Evolutionary conservation across 2,797 vertebrate species (phyloP), one percentile per base, ranked within the genome.

Genomic region (Simalia tracyae): DNA sequence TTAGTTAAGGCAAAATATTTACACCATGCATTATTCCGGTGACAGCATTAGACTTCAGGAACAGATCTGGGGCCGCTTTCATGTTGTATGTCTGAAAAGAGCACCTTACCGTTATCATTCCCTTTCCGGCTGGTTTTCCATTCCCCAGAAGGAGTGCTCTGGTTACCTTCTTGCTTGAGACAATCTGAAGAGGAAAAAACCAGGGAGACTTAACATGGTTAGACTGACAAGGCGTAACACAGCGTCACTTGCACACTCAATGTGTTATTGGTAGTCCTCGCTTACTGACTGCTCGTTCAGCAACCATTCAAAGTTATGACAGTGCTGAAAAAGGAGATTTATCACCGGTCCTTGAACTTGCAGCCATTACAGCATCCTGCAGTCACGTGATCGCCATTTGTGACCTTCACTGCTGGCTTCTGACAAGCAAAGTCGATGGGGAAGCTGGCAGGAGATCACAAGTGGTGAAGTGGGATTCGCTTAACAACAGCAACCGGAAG

Each of bases 161-260:
- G 85, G 98, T 98, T 91, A 99, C 98, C 97, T 99, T 99, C 98
- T 99, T 99, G 98, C 99, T 99, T 96, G 99, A 99, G 95, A 99
- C 99, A 2, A 99, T 99, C 99, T 99, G 88, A 86, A 36, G 14
- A 8, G 19, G 42, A 63, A 94, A 15, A 92, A 60, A 89, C 94
- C 4, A 91, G 88, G 94, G 19, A 36, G 54, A 12, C 28, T 28
- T 28, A 92, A 64, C 22, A 42, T 10, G 2, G 8, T 15, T 60
- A 60, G 59, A 60, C 19, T 19, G 59, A 60, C 19, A 15, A 60
- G 59, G 59, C 59, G 17, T 19, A 60, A 15, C 59, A 60, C 0
- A 4, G 59, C 4, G 19, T 60, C 59, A 60, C 59, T 60, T 19
- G 17, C 17, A 60, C 17, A 60, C 59, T 60, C 59, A 60, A 46